Percentiles rank a stretch among this genome's conserved stretches.
These are phyloP conservation scores for Microplitis deprimator DNA, from an alignment of 2,888 invertebrate species.

Conservation along the genomic window DNA sequence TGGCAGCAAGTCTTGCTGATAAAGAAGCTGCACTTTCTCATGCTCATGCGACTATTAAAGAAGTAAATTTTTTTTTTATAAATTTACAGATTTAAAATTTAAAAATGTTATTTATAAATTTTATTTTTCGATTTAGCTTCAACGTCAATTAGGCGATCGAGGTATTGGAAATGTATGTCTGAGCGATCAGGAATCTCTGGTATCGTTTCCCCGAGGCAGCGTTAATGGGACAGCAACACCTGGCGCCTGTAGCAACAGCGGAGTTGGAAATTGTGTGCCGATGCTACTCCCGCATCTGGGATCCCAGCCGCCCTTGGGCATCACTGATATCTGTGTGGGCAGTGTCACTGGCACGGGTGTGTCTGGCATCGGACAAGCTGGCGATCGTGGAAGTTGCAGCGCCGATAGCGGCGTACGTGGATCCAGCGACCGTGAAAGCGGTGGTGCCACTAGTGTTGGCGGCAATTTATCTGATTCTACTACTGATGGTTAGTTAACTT, in stretches of 20 bases:
- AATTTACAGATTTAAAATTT: background rate
- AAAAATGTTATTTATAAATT: too few relatives aligned
- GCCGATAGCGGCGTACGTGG: slow-evolving; percentile 89
- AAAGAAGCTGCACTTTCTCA: slow-evolving; percentile 89
- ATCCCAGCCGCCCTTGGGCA: slow-evolving; percentile 66
- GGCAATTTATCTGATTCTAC: slow-evolving; percentile 87
- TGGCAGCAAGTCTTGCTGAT: slow-evolving; percentile 90
- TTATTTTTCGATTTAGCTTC: slow-evolving; percentile 55
- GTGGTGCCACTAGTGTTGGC: slow-evolving; percentile 86
- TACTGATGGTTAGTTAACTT: slow-evolving; percentile 76
- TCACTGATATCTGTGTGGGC: slow-evolving; percentile 61
- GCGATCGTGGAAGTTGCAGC: slow-evolving; percentile 87
- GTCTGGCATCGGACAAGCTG: slow-evolving; percentile 73
- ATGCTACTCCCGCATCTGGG: slow-evolving; percentile 71
- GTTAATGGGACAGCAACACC: slow-evolving; percentile 74
- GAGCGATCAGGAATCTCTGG: slow-evolving; percentile 87
- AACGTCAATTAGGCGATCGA: slow-evolving; percentile 79
- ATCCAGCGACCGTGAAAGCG: slow-evolving; percentile 85
- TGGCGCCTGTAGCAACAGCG: slow-evolving; percentile 67
- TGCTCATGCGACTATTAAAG: slow-evolving; percentile 87
- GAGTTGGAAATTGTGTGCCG: slow-evolving; percentile 66
- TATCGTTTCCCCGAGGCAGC: slow-evolving; percentile 78
- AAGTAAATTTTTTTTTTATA: slow-evolving; percentile 72
- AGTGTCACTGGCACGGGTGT: slow-evolving; percentile 54
- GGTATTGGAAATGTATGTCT: slow-evolving; percentile 74